Evolutionary conservation across 1,140 invertebrate genomes (phyloP).

Genomic region (Listronotus oregonensis): DNA sequence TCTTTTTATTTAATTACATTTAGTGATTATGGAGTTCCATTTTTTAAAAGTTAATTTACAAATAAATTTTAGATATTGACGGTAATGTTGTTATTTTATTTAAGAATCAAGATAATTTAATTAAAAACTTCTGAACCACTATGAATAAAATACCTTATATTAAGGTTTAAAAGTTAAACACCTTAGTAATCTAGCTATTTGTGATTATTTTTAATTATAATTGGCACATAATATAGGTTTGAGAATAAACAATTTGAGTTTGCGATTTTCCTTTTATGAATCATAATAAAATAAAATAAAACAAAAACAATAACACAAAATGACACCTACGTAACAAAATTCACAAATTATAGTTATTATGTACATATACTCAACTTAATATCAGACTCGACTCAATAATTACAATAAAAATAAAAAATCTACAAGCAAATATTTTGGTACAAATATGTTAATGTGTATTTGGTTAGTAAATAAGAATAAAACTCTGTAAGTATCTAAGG

Average conservation of each 20-base stretch:
- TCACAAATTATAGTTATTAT: constrained; percentile 6
- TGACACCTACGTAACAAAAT: neutral
- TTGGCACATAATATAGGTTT: constrained; percentile 15
- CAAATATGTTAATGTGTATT: neutral
- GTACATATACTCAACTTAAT: constrained; percentile 11
- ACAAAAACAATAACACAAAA: neutral
- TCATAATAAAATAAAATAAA: neutral
- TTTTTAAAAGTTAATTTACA: no score
- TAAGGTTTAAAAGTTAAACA: neutral
- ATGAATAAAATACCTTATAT: neutral
- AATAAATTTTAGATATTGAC: no score
- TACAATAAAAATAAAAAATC: neutral
- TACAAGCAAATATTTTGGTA: neutral
- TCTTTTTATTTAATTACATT: no score
- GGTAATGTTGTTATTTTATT: no score
- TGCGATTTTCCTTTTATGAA: neutral
- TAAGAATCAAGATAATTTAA: no score
- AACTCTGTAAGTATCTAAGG: no score
- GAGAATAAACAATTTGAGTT: constrained; percentile 2
- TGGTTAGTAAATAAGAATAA: no score
- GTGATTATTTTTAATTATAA: neutral
- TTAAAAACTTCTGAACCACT: no score
- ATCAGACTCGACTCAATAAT: constrained; percentile 5
- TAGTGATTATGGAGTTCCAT: no score
- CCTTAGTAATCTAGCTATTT: no score